A percentile compares a stretch with the other conserved stretches of the same genome.
Conservation (phyloP, 2,797 vertebrate species). For the Gambusia yucatana region DNA sequence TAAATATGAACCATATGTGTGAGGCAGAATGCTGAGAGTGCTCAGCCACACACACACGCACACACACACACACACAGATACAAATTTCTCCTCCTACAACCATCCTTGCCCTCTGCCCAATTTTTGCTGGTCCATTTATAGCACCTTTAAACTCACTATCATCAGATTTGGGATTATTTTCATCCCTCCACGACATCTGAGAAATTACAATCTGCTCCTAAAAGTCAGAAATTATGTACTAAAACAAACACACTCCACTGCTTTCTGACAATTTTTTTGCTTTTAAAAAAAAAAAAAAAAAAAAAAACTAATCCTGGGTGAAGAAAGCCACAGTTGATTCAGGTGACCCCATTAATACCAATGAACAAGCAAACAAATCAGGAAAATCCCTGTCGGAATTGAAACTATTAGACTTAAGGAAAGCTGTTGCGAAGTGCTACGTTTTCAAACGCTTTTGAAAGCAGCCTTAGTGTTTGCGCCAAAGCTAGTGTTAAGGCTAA, state of each 20-base stretch:
- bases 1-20: conserved; percentile 80
- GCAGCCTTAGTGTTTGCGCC: conserved; percentile 69
- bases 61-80: conserved; percentile 9
- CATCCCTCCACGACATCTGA: conserved; percentile 35
- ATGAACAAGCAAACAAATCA: conserved; percentile 66
- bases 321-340: conserved; percentile 54
- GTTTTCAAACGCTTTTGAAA: conserved; percentile 72
- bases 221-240: conserved; percentile 7
- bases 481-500: conserved; percentile 74
- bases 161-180: conserved; percentile 29
- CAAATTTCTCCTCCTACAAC: conserved; percentile 30
- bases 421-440: conserved; percentile 67
- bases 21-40: conserved; percentile 66
- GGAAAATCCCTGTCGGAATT: conserved; percentile 77
- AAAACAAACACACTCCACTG: neutral
- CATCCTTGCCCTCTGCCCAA: conserved; percentile 57
- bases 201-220: conserved; percentile 16
- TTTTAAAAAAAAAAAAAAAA: too few relatives aligned
- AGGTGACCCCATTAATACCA: conserved; percentile 66
- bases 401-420: conserved; percentile 76
- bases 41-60: conserved; percentile 15
- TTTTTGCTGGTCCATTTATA: conserved; percentile 30
- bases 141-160: conserved; percentile 24
- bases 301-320: conserved; percentile 36
- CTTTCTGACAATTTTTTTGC: conserved; percentile 1